These are phyloP conservation scores for Brachyrhaphis roseni DNA, from an alignment of 2,797 vertebrate species.

Conservation along the genomic window DNA sequence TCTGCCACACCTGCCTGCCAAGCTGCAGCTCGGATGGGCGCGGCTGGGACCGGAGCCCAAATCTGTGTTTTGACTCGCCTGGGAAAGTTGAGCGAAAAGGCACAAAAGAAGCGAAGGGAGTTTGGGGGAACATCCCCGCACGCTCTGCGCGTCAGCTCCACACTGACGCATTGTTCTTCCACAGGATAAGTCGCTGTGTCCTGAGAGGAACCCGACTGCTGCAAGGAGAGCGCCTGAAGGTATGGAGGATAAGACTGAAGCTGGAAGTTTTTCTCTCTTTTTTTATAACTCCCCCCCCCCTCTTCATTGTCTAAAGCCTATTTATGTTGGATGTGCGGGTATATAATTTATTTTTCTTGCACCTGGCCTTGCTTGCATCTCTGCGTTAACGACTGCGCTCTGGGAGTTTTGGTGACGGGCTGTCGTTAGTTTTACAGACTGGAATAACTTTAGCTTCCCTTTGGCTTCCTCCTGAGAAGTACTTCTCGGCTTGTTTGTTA, in stretches of 20 bases:
- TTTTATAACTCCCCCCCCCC: not conserved
- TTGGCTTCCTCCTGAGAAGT: not conserved
- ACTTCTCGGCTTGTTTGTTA: constrained; percentile 10
- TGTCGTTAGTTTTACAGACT: constrained; percentile 27
- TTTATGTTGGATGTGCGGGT: constrained; percentile 34
- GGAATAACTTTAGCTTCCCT: constrained; percentile 23
- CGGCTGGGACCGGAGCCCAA: constrained; percentile 74
- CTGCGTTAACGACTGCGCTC: constrained; percentile 40
- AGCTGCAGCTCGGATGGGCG: constrained; percentile 70
- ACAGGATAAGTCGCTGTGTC: constrained; percentile 36
- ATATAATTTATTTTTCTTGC: constrained; percentile 5
- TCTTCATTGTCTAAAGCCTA: not conserved
- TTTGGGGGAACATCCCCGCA: constrained; percentile 66
- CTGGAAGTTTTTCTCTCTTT: constrained; percentile 13
- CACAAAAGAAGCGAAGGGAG: constrained; percentile 56
- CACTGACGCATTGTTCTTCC: constrained; percentile 25
- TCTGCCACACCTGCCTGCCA: constrained; percentile 72
- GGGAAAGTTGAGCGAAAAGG: constrained; percentile 68
- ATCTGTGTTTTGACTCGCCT: constrained; percentile 77
- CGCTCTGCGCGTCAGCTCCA: constrained; percentile 30
- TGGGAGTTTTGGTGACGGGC: constrained; percentile 61
- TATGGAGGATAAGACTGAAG: constrained; percentile 42
- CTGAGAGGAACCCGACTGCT: constrained; percentile 29
- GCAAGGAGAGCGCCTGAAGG: constrained; percentile 51
- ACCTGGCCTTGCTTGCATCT: constrained; percentile 43